Conservation (phyloP, 2,113 vertebrate species). For the Nothobranchius furzeri region DNA sequence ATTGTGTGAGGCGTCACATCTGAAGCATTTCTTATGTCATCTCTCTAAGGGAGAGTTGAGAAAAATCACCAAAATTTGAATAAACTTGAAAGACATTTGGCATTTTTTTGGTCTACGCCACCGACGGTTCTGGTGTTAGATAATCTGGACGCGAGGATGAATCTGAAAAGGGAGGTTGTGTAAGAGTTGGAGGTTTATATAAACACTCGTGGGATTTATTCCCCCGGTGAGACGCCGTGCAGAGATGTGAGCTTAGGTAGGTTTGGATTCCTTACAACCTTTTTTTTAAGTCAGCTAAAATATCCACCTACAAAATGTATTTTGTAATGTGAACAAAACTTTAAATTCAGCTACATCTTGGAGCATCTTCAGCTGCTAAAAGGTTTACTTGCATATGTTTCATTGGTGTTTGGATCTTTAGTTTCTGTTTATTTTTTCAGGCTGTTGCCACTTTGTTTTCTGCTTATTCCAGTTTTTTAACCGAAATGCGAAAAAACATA, state of each 20-base stretch:
- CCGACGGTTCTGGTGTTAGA: neutral
- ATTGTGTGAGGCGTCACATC: conserved; percentile 40
- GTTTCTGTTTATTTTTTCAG: too few relatives aligned
- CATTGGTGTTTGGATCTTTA: too few relatives aligned
- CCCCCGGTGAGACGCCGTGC: conserved; percentile 44
- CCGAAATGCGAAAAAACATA: too few relatives aligned
- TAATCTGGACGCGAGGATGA: conserved; percentile 26
- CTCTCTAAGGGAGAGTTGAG: neutral
- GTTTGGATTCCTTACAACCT: conserved; percentile 15
- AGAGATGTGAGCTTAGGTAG: conserved; percentile 58
- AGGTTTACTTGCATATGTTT: too few relatives aligned
- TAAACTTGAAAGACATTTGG: neutral
- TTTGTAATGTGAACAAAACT: neutral
- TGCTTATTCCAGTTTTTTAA: too few relatives aligned
- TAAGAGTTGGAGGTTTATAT: conserved; percentile 66
- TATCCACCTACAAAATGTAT: conserved; percentile 1
- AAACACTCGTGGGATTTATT: conserved; percentile 49
- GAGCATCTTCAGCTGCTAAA: too few relatives aligned
- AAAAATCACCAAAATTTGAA: neutral
- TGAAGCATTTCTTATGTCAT: neutral
- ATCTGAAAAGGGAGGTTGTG: conserved; percentile 42
- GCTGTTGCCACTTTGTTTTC: too few relatives aligned
- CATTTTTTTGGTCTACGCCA: neutral
- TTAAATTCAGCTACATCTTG: too few relatives aligned
- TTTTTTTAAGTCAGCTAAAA: neutral